phyloP scores from a whole-genome alignment of 2,888 invertebrate genomes.

The Trissoscelio sp. region DNA sequence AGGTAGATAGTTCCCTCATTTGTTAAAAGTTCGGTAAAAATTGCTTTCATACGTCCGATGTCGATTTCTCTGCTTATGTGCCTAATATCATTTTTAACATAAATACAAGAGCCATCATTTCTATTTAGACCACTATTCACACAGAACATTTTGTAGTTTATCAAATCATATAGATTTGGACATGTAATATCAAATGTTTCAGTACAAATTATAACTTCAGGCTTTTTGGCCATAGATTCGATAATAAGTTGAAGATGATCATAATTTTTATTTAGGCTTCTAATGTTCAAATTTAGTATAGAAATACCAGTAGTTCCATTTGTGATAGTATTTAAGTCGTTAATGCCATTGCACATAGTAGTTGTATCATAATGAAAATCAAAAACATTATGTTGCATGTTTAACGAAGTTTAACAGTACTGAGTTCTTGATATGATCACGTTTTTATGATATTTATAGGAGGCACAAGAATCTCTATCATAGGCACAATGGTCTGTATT shows the following conservation, averaged over 20 bases:
- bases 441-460: no score
- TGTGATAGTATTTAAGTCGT: no score
- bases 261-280: conserved; percentile 26
- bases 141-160: neutral
- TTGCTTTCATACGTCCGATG: neutral
- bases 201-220: conserved; percentile 31
- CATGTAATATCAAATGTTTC: conserved; percentile 22
- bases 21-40: no score
- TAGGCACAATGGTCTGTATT: neutral
- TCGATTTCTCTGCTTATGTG: neutral
- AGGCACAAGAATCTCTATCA: neutral
- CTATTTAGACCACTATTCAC: neutral
- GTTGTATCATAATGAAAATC: no score
- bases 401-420: no score
- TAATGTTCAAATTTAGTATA: conserved; percentile 13
- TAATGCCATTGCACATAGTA: no score
- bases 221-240: neutral
- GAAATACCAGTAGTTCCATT: neutral
- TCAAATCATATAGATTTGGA: neutral
- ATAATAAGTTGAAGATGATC: conserved; percentile 11
- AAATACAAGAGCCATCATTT: conserved; percentile 25
- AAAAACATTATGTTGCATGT: no score
- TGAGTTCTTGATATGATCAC: no score
- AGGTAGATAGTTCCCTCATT: no score
- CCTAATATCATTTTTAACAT: conserved; percentile 6